Evolutionary conservation across 1,140 invertebrate genomes (phyloP).

Genomic region (Apis cerana): DNA sequence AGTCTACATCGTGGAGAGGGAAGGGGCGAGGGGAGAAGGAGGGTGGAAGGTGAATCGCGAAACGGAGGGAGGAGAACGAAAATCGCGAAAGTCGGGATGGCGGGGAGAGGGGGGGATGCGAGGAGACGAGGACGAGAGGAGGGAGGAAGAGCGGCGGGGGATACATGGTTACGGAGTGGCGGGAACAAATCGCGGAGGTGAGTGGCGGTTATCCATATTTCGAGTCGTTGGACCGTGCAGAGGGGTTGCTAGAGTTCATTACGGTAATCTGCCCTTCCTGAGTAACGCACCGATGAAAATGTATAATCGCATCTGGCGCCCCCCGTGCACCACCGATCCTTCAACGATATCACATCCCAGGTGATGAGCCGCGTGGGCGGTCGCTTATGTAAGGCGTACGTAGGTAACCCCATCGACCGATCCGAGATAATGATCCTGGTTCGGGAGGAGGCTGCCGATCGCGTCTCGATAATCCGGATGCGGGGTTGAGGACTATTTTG

Average conservation of each 20-base stretch:
- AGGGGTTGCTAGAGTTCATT: conserved; percentile 73
- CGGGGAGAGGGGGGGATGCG: neutral
- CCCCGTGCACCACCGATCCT: conserved; percentile 44
- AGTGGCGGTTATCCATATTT: conserved; percentile 72
- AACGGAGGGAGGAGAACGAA: neutral
- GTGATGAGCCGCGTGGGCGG: conserved; percentile 19
- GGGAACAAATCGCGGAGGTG: conserved; percentile 43
- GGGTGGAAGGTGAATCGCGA: neutral
- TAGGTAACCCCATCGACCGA: conserved; percentile 56
- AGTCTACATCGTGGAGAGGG: neutral
- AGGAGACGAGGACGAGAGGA: neutral
- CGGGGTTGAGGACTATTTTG: conserved; percentile 29
- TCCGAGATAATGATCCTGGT: conserved; percentile 68
- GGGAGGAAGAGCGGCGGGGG: neutral
- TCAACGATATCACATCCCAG: conserved; percentile 33
- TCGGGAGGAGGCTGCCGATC: conserved; percentile 51
- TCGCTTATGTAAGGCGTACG: conserved; percentile 38
- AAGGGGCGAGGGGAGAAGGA: neutral
- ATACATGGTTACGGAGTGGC: neutral
- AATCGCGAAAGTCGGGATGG: conserved; percentile 12
- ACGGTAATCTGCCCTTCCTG: conserved; percentile 76
- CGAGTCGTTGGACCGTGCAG: conserved; percentile 71
- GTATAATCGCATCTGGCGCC: conserved; percentile 72
- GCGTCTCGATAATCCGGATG: conserved; percentile 46
- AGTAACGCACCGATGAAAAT: conserved; percentile 76